Percentiles rank a stretch among this genome's conserved stretches.
These are phyloP conservation scores for Parazoanthus atlanticus DNA, from an alignment of 92 coral and sea anemone species.

Conservation along the genomic window DNA sequence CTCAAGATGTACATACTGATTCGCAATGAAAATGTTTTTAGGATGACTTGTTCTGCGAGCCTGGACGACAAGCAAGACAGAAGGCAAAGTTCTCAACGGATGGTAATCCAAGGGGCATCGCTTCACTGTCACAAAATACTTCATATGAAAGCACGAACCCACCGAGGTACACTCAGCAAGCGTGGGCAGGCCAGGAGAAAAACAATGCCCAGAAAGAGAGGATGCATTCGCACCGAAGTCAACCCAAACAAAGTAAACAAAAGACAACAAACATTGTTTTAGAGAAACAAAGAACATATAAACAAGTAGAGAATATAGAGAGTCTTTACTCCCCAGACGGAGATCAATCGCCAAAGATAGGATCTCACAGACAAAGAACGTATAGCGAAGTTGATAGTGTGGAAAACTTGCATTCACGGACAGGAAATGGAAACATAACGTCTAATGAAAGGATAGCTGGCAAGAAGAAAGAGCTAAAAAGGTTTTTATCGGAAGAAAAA, in stretches of 20 bases:
- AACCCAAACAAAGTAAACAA: background rate
- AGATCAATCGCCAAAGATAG: constrained; percentile 29
- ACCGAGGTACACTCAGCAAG: background rate
- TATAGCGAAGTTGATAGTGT: constrained; percentile 73
- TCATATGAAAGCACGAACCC: background rate
- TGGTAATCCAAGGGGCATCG: background rate
- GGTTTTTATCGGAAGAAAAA: background rate
- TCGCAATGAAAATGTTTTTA: background rate
- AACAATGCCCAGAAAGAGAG: background rate
- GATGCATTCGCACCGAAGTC: background rate
- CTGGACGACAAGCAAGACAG: background rate
- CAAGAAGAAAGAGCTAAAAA: background rate
- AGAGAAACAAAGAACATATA: constrained; percentile 38
- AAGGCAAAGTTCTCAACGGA: background rate
- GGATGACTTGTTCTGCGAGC: constrained; percentile 4
- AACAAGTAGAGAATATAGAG: background rate
- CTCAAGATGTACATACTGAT: background rate
- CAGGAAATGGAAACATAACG: constrained; percentile 6
- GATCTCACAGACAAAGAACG: constrained; percentile 70
- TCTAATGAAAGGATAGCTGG: background rate
- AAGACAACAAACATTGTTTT: constrained; percentile 33
- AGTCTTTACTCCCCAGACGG: constrained; percentile 9
- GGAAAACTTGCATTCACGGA: constrained; percentile 51
- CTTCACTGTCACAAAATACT: background rate
- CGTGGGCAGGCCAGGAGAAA: background rate